Evolutionary conservation across 2,888 invertebrate species (phyloP).

Genomic region (Caenorhabditis parvicauda): DNA sequence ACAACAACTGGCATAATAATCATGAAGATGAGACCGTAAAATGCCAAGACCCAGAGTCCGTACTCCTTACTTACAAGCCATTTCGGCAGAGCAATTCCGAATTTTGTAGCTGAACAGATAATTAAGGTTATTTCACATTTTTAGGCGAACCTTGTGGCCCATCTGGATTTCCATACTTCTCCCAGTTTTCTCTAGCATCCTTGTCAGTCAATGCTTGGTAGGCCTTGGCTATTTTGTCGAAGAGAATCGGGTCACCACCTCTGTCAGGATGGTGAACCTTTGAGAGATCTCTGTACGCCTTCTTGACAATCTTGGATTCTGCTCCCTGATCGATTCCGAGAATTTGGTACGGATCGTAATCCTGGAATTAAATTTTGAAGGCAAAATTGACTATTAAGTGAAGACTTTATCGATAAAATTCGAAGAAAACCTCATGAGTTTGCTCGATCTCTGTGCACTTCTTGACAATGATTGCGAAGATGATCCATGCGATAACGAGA

Average conservation of each 20-base stretch:
- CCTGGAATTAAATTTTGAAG: slow-evolving; percentile 65
- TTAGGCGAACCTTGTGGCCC: slow-evolving; percentile 77
- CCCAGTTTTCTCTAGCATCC: slow-evolving; percentile 94
- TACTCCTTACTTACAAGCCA: slow-evolving; percentile 99
- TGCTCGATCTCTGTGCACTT: slow-evolving; percentile 81
- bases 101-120: slow-evolving; percentile 79
- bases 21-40: slow-evolving; percentile 96
- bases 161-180: slow-evolving; percentile 98
- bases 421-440: slow-evolving; percentile 17
- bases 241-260: slow-evolving; percentile 86
- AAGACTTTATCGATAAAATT: no score
- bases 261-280: slow-evolving; percentile 83
- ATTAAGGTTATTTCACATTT: background rate
- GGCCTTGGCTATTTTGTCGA: slow-evolving; percentile 94
- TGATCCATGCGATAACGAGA: slow-evolving; percentile 65
- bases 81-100: slow-evolving; percentile 97
- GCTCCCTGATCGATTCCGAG: slow-evolving; percentile 84
- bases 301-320: slow-evolving; percentile 84
- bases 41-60: slow-evolving; percentile 88
- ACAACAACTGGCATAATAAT: slow-evolving; percentile 78
- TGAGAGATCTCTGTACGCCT: slow-evolving; percentile 88
- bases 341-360: slow-evolving; percentile 97
- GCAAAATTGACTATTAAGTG: no score
- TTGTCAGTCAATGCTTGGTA: slow-evolving; percentile 82
- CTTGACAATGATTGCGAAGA: slow-evolving; percentile 66